These are phyloP conservation scores for Sinocyclocheilus grahami DNA, from an alignment of 2,113 vertebrate species.

Conservation along the genomic window DNA sequence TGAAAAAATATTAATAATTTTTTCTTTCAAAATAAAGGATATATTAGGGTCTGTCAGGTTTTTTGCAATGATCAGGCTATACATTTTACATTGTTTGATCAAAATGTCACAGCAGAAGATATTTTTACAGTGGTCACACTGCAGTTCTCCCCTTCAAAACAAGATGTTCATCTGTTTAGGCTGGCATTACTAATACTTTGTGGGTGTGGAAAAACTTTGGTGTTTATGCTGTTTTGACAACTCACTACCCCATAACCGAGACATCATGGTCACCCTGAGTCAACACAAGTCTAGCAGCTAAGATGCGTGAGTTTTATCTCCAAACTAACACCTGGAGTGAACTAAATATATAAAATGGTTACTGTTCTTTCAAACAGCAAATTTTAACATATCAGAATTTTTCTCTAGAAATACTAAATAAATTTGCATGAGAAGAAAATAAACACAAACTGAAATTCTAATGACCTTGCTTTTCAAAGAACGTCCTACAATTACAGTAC, in stretches of 20 bases:
- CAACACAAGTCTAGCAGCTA: conserved; percentile 8
- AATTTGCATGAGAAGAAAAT: background rate
- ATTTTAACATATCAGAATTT: background rate
- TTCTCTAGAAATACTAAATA: background rate
- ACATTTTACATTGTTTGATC: background rate
- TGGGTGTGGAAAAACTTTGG: conserved; percentile 14
- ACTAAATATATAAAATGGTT: background rate
- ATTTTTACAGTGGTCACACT: conserved; percentile 3
- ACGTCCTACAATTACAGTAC: background rate
- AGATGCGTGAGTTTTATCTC: background rate
- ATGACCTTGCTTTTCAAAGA: background rate
- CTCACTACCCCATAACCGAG: conserved; percentile 5
- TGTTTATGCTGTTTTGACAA: conserved; percentile 18
- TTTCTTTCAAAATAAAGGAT: background rate
- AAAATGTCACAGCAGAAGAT: background rate
- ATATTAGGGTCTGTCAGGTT: background rate
- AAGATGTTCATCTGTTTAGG: conserved; percentile 5
- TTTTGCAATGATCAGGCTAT: background rate
- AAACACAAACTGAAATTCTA: background rate
- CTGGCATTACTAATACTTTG: conserved; percentile 27
- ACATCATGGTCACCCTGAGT: conserved; percentile 45
- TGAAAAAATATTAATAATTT: background rate
- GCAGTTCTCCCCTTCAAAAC: background rate
- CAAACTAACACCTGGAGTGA: background rate
- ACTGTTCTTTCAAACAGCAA: background rate